Evolutionary conservation across 2,888 invertebrate genomes (phyloP), one percentile per base, ranked within the genome.

Genomic region (Phrixothrix hirtus): DNA sequence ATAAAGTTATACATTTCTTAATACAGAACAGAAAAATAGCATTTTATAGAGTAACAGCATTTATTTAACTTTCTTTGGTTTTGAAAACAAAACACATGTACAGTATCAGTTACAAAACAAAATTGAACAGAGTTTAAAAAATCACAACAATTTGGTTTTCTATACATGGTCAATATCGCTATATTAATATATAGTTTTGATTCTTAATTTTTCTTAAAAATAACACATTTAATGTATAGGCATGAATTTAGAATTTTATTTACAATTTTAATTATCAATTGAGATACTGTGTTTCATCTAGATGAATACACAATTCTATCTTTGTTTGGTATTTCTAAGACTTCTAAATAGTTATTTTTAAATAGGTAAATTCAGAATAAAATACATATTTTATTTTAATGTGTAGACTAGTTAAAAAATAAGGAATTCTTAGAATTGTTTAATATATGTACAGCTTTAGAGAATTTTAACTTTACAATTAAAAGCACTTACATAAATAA

Each of bases 211-310:
- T 43, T 50, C 46, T 60, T 56, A 54, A 55, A 60, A 59, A 55
- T 57, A 57, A 56, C 46, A 52, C 56, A 50, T 53, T 49, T 56
- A 46, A 47, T 70, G 68, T 68, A 64, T 64, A 72, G 72, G 73
- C 72, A 70, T 69, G 64, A 69, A 66, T 73, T 72, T 73, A 72
- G 71, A 73, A 72, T 72, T 67, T 61, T 62, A 68, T 61, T 53
- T 50, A 42, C 50, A 51, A 39, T 43, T 27, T 50, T 43, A 51
- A 25, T 43, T 34, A 6, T 35, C 36, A 35, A 51, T 32, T 35
- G 36, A 45, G 36, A 48, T 53, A 39, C 42, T 36, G 44, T 34
- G 14, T 37, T 38, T 31, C 25, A 12, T 37, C 27, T 34, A 38
- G 41, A 14, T 45, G 16, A n/a, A 37, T 39, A 38, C 38, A 45